Conservation (phyloP, 2,888 invertebrate genomes). For the Tetragonisca angustula region DNA sequence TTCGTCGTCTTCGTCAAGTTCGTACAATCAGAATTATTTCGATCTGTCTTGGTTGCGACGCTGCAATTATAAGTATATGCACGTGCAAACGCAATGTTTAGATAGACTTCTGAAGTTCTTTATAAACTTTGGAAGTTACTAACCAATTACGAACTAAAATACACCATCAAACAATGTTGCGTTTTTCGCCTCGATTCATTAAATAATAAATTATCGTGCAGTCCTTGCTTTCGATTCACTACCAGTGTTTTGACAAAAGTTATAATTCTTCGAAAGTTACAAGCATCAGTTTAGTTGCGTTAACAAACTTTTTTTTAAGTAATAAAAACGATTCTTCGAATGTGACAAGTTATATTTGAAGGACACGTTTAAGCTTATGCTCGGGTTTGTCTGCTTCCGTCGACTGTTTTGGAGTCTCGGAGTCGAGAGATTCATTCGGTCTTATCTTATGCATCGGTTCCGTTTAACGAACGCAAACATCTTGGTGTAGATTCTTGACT, state of each 20-base stretch:
- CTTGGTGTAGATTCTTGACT: slow-evolving; percentile 19
- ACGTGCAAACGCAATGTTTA: background rate
- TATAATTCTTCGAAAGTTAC: no score
- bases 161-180: background rate
- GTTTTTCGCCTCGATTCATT: background rate
- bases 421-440: slow-evolving; percentile 16
- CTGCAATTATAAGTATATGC: slow-evolving; percentile 12
- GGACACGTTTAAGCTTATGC: background rate
- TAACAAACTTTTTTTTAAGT: background rate
- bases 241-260: no score
- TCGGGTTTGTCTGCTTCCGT: background rate
- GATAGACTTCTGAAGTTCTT: slow-evolving; percentile 4
- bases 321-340: background rate
- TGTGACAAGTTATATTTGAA: background rate
- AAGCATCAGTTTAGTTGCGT: no score
- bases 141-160: background rate
- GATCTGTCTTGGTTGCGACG: slow-evolving; percentile 14
- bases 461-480: slow-evolving; percentile 42
- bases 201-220: background rate
- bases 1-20: slow-evolving; percentile 21
- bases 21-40: slow-evolving; percentile 48
- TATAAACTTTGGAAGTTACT: slow-evolving; percentile 6
- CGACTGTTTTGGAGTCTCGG: background rate
- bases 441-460: slow-evolving; percentile 32
- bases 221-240: background rate